A percentile compares a stretch with the other conserved stretches of the same genome.
Evolutionary conservation across 1,140 invertebrate species (phyloP).

Genomic region (Drosophila takahashii): DNA sequence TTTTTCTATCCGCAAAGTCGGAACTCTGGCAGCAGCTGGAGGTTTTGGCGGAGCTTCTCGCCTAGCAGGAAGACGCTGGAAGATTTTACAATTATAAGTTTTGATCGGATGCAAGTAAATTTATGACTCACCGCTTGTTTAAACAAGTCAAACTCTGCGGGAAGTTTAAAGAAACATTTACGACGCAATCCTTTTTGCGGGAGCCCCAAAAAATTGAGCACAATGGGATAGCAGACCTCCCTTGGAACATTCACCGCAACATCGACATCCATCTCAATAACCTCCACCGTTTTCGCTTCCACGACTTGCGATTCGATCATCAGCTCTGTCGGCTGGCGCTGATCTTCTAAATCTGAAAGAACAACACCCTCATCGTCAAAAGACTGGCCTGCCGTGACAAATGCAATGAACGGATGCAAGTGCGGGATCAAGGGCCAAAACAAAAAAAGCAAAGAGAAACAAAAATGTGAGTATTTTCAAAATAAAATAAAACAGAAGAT

Average conservation of each 20-base stretch:
- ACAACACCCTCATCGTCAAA: conserved; percentile 80
- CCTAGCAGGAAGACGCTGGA: conserved; percentile 41
- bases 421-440: conserved; percentile 44
- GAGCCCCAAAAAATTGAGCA: conserved; percentile 36
- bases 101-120: not conserved
- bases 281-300: not conserved
- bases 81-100: not conserved
- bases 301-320: conserved; percentile 13
- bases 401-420: conserved; percentile 47
- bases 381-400: conserved; percentile 55
- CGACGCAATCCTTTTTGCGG: conserved; percentile 32
- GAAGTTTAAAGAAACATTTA: conserved; percentile 37
- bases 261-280: conserved; percentile 16
- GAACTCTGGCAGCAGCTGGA: not conserved
- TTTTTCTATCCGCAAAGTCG: not conserved
- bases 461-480: conserved; percentile 53
- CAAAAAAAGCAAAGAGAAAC: conserved; percentile 52
- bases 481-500: conserved; percentile 44
- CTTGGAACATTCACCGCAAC: conserved; percentile 35
- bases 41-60: conserved; percentile 8
- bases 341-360: conserved; percentile 70
- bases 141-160: conserved; percentile 43
- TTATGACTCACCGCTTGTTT: conserved; percentile 42
- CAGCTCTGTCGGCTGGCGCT: conserved; percentile 7
- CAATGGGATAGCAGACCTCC: conserved; percentile 36